Conservation (phyloP, 2,797 vertebrate genomes). For the Euthynnus affinis region DNA sequence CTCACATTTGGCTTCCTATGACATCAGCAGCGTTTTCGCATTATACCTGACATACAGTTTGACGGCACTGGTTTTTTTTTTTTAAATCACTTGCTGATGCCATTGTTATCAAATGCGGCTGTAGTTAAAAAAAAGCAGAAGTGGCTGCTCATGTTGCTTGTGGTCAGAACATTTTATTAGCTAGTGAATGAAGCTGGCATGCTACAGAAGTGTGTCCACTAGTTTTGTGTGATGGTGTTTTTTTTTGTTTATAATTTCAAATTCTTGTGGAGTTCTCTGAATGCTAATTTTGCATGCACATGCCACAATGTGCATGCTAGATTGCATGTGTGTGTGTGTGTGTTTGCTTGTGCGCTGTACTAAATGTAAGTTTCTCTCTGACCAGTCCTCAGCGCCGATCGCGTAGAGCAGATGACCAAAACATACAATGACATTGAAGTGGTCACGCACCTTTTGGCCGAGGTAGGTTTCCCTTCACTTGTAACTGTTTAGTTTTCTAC, state of each 20-base stretch:
- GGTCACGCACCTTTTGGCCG: constrained; percentile 93
- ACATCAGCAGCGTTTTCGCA: background rate
- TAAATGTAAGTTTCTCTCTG: background rate
- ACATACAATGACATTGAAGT: constrained; percentile 94
- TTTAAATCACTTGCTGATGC: constrained; percentile 24
- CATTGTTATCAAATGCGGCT: background rate
- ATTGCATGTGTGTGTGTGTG: constrained; percentile 22
- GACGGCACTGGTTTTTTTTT: background rate
- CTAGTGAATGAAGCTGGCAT: constrained; percentile 35
- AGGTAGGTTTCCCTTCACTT: constrained; percentile 83
- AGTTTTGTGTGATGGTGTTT: constrained; percentile 14
- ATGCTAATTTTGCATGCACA: constrained; percentile 40
- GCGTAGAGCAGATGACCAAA: constrained; percentile 92
- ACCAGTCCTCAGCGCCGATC: constrained; percentile 90
- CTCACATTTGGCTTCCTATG: background rate
- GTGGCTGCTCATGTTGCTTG: constrained; percentile 51
- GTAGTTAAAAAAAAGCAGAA: background rate
- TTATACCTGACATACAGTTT: background rate
- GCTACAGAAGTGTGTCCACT: background rate
- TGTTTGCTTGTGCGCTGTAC: background rate
- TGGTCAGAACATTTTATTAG: constrained; percentile 48
- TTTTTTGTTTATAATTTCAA: constrained; percentile 1
- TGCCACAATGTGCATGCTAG: background rate
- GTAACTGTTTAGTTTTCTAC: background rate
- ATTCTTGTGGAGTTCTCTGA: constrained; percentile 3